These are phyloP conservation scores for Matsumyia berberina DNA, from an alignment of 2,888 invertebrate species.

Conservation along the genomic window DNA sequence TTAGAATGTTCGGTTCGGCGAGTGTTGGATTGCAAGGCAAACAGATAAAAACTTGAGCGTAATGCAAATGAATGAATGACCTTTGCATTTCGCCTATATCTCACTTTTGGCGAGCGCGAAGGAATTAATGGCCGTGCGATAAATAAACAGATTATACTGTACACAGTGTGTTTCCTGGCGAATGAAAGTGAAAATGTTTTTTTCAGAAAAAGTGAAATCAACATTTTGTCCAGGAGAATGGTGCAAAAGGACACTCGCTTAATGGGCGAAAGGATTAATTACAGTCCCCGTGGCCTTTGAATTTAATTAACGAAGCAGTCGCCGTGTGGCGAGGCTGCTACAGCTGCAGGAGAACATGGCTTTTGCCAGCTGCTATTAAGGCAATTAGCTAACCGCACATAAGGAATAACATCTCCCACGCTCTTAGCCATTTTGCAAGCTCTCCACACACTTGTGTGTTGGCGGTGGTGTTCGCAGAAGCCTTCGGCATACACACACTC, in stretches of 20 bases:
- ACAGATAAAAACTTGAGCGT: constrained; percentile 5
- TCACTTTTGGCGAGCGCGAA: constrained; percentile 48
- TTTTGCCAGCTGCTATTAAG: constrained; percentile 72
- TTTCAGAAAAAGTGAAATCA: constrained; percentile 72
- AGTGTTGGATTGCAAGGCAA: constrained; percentile 4
- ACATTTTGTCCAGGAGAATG: constrained; percentile 24
- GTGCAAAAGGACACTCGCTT: constrained; percentile 74
- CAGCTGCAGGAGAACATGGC: constrained; percentile 70
- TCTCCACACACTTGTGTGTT: constrained; percentile 57
- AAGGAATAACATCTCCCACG: constrained; percentile 75
- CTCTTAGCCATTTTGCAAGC: constrained; percentile 61
- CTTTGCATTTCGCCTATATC: constrained; percentile 46
- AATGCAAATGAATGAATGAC: constrained; percentile 66
- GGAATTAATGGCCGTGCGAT: constrained; percentile 70
- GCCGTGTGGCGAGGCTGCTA: constrained; percentile 45
- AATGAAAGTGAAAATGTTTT: constrained; percentile 71
- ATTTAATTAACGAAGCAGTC: constrained; percentile 73
- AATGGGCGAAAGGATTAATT: constrained; percentile 77
- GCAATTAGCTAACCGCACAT: constrained; percentile 69
- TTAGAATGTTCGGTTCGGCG: constrained; percentile 53
- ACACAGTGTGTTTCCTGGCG: constrained; percentile 53
- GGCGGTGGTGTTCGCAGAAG: constrained; percentile 49
- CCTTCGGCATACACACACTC: constrained; percentile 51
- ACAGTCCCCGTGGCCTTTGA: constrained; percentile 76
- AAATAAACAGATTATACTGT: constrained; percentile 70